Evolutionary conservation across 2,113 vertebrate species (phyloP).

Genomic region (Synchiropus splendidus): DNA sequence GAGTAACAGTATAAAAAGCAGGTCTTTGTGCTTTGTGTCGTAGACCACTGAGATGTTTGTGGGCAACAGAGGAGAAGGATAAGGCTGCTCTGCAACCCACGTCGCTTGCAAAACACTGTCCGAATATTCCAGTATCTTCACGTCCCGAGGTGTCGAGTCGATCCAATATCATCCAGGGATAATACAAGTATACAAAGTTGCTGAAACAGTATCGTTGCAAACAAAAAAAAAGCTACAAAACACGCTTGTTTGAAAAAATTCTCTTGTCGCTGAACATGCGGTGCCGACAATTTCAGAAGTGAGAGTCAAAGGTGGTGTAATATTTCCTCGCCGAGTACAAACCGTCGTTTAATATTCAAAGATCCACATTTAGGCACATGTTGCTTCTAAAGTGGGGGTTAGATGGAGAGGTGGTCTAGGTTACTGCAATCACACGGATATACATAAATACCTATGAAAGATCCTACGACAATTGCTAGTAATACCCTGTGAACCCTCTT

Average conservation of each 20-base stretch:
- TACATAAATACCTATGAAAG: too few relatives aligned
- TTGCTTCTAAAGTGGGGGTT: too few relatives aligned
- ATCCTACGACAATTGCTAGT: too few relatives aligned
- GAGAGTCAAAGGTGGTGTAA: constrained; percentile 4
- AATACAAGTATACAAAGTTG: constrained; percentile 32
- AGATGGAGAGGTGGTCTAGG: too few relatives aligned
- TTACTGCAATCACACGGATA: too few relatives aligned
- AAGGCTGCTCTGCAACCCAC: constrained; percentile 25
- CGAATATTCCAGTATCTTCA: constrained; percentile 17
- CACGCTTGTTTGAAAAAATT: constrained; percentile 18
- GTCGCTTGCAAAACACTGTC: constrained; percentile 10
- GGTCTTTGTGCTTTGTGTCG: constrained; percentile 60
- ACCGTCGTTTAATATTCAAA: too few relatives aligned
- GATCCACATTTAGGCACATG: too few relatives aligned
- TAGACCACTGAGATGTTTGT: constrained; percentile 32
- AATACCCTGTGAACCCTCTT: too few relatives aligned
- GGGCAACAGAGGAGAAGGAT: constrained; percentile 5
- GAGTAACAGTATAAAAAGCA: constrained; percentile 59
- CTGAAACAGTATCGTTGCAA: too few relatives aligned
- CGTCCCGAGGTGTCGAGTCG: constrained; percentile 5
- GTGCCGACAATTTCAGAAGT: constrained; percentile 40
- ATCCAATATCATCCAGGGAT: constrained; percentile 13
- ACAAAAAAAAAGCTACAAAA: constrained; percentile 41
- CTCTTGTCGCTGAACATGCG: constrained; percentile 59
- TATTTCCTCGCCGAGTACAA: too few relatives aligned